Evolutionary conservation across 1,140 invertebrate genomes (phyloP), one percentile per base, ranked within the genome.

Genomic region (Parapsyche elsis): DNA sequence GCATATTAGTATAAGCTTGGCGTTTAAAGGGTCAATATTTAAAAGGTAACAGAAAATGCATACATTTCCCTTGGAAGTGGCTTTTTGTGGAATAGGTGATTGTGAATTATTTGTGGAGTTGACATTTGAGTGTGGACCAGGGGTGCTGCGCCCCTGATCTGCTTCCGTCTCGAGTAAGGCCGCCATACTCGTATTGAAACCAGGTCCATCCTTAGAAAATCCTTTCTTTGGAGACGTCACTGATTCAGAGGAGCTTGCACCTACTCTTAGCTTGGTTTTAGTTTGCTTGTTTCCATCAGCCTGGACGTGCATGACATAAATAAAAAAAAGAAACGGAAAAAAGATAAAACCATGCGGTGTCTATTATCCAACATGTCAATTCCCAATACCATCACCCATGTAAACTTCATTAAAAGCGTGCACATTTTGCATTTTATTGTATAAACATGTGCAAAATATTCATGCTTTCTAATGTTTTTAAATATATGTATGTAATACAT

Each of bases 81-180:
- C 9, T 45, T 71, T 78, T 78, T 71, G 80, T 83, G 79, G 59
- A 64, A 76, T 79, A 71, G 79, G 71, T 74, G 77, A 75, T 74
- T 83, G 79, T 75, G 81, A 30, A 64, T 57, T 77, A 30, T 70
- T 57, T 19, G 19, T 24, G 19, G 74, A 12, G 46, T 71, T 76
- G 30, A 24, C 24, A 19, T 71, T 61, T 12, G 80, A 57, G 38
- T 85, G 83, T 64, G 86, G 87, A 83, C 87, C 87, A 76, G 88
- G 88, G 84, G 88, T 88, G 85, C 87, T 88, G 84, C 87, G 86
- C 79, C 87, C 88, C 84, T 85, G 85, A 84, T 87, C 87, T 81
- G 85, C 85, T 86, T 88, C 88, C 67, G 84, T 84, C 76, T 87
- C 87, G 82, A 89, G 86, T 81, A 88, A 77, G 4, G 83, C 83